Evolutionary conservation across 2,888 invertebrate species (phyloP).

Genomic region (Dilophus febrilis): DNA sequence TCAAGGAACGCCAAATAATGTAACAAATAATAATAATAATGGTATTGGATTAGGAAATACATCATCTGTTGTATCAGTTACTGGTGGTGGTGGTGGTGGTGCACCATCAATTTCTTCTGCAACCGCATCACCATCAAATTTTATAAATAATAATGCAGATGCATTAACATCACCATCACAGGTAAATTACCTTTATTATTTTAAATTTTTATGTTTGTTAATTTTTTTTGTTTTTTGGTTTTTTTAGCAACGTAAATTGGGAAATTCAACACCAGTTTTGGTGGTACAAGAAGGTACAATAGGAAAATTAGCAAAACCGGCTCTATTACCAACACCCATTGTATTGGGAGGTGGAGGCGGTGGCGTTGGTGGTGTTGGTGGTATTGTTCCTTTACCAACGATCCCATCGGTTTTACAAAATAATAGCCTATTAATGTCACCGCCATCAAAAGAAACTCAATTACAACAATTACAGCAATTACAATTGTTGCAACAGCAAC

Average conservation of each 20-base stretch:
- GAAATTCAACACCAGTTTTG: too few species aligned
- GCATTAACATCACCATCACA: background rate
- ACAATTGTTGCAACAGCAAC: conserved; percentile 10
- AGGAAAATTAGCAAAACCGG: too few species aligned
- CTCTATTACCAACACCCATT: conserved; percentile 1
- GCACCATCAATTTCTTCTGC: conserved; percentile 21
- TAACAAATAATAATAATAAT: too few species aligned
- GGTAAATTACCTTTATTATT: background rate
- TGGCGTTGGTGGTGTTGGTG: too few species aligned
- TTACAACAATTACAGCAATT: conserved; percentile 12
- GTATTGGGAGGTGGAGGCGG: too few species aligned
- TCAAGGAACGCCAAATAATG: too few species aligned
- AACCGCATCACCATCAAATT: background rate
- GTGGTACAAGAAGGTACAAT: conserved; percentile 1
- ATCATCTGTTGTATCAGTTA: conserved; percentile 15
- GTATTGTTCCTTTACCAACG: too few species aligned
- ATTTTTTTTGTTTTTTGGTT: too few species aligned
- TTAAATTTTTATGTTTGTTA: background rate
- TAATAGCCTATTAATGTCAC: background rate
- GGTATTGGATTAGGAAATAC: too few species aligned
- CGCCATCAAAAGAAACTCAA: background rate
- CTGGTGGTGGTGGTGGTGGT: conserved; percentile 13
- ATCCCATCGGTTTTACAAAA: too few species aligned
- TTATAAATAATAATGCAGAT: background rate
- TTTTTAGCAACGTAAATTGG: too few species aligned